A percentile compares a stretch with the other conserved stretches of the same genome.
Conservation (phyloP, 2,797 vertebrate genomes). For the Girardinus metallicus region DNA sequence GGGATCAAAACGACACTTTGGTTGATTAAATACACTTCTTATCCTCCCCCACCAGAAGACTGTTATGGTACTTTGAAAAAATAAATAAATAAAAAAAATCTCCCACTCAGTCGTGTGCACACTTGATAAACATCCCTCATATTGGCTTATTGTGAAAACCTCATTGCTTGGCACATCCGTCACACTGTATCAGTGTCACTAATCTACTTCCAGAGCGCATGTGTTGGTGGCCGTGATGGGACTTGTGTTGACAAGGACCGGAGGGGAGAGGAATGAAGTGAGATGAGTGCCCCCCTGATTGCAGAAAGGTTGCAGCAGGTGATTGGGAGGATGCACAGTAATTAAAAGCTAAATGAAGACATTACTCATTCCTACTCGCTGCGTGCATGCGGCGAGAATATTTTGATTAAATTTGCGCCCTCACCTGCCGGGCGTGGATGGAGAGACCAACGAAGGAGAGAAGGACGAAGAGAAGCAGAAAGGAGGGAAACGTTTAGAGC, state of each 20-base stretch:
- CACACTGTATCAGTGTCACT: constrained; percentile 61
- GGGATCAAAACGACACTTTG: constrained; percentile 9
- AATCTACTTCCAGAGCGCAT: constrained; percentile 54
- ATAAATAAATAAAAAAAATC: constrained; percentile 2
- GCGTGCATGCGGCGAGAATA: constrained; percentile 23
- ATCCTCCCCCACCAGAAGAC: constrained; percentile 32
- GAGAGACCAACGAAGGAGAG: constrained; percentile 23
- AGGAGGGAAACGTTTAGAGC: constrained; percentile 9
- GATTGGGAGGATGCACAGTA: constrained; percentile 62
- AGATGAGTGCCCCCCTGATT: constrained; percentile 37
- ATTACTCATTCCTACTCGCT: constrained; percentile 59
- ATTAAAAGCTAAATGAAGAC: constrained; percentile 76
- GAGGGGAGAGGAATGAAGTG: constrained; percentile 29
- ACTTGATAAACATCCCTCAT: constrained; percentile 30
- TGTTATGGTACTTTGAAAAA: constrained; percentile 32
- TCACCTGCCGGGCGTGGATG: constrained; percentile 22
- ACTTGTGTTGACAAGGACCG: constrained; percentile 35
- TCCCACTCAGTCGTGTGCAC: constrained; percentile 19
- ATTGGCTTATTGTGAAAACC: constrained; percentile 44
- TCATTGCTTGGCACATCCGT: constrained; percentile 53
- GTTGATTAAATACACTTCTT: constrained; percentile 12
- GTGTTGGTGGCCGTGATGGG: constrained; percentile 35
- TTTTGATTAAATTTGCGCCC: constrained; percentile 61
- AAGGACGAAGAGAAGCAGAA: not conserved
- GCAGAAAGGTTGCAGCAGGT: constrained; percentile 40